Evolutionary conservation across 2,797 vertebrate genomes (phyloP).

Genomic region (Pagetopsis macropterus): DNA sequence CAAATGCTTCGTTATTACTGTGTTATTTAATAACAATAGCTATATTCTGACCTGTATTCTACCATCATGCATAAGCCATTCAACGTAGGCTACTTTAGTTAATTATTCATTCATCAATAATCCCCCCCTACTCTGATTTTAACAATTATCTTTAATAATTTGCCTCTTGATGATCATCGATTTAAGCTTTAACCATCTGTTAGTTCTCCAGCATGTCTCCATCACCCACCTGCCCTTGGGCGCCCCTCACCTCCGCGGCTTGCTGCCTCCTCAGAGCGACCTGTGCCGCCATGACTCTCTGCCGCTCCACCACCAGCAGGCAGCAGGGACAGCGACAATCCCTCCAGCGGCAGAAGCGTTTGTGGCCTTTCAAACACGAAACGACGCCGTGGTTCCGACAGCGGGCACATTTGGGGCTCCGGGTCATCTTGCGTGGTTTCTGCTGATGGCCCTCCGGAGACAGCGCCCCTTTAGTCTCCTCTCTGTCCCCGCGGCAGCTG

Average conservation of each 20-base stretch:
- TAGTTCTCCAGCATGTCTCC: not conserved
- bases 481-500: slow-evolving; percentile 33
- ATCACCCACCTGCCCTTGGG: slow-evolving; percentile 57
- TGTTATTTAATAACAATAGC: not conserved
- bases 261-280: slow-evolving; percentile 85
- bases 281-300: slow-evolving; percentile 88
- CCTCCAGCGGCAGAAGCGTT: slow-evolving; percentile 85
- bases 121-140: not conserved
- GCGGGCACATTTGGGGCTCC: slow-evolving; percentile 80
- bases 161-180: not conserved
- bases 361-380: slow-evolving; percentile 86
- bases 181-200: not conserved
- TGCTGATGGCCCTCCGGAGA: slow-evolving; percentile 51
- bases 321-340: slow-evolving; percentile 85
- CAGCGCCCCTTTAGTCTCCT: slow-evolving; percentile 24
- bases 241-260: slow-evolving; percentile 75
- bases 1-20: too few species aligned
- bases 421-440: slow-evolving; percentile 67
- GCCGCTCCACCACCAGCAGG: slow-evolving; percentile 85
- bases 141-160: not conserved
- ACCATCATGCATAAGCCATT: not conserved
- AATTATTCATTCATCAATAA: too few species aligned
- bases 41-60: not conserved
- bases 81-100: not conserved
- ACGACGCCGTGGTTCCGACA: slow-evolving; percentile 80